A percentile compares a stretch with the other conserved stretches of the same genome.
These are phyloP conservation scores for Andrena camellia DNA, from an alignment of 2,888 invertebrate species.

Conservation along the genomic window DNA sequence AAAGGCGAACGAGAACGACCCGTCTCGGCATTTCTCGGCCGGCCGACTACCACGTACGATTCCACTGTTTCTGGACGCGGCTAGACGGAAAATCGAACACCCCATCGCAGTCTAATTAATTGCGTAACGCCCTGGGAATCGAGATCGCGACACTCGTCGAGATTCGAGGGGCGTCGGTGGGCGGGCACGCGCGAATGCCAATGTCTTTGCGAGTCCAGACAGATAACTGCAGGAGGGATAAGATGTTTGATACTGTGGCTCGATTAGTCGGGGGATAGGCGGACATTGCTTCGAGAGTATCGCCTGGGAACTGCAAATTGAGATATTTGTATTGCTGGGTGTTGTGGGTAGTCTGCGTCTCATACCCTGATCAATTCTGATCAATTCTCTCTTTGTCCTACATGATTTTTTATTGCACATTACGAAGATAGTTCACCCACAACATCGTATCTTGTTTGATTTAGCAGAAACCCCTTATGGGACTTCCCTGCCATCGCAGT, in stretches of 20 bases:
- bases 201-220: slow-evolving; percentile 44
- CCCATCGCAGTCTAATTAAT: slow-evolving; percentile 69
- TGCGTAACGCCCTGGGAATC: slow-evolving; percentile 71
- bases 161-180: slow-evolving; percentile 44
- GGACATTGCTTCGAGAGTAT: slow-evolving; percentile 11
- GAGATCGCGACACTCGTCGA: slow-evolving; percentile 45
- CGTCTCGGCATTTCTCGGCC: slow-evolving; percentile 78
- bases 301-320: not conserved
- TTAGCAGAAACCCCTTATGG: not conserved
- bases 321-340: slow-evolving; percentile 32
- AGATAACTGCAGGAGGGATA: slow-evolving; percentile 24
- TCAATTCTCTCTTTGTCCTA: too few relatives aligned
- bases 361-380: too few relatives aligned
- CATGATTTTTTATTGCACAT: not conserved
- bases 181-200: slow-evolving; percentile 30
- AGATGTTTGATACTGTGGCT: slow-evolving; percentile 24
- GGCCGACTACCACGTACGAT: slow-evolving; percentile 38
- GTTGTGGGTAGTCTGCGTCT: not conserved
- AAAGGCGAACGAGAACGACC: slow-evolving; percentile 78
- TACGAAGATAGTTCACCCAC: not conserved
- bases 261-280: slow-evolving; percentile 42
- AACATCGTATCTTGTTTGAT: not conserved
- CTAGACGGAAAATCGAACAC: slow-evolving; percentile 69
- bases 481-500: not conserved
- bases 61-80: slow-evolving; percentile 35